These are phyloP conservation scores for Mylabris sibirica DNA, from an alignment of 2,888 invertebrate genomes.

Conservation along the genomic window DNA sequence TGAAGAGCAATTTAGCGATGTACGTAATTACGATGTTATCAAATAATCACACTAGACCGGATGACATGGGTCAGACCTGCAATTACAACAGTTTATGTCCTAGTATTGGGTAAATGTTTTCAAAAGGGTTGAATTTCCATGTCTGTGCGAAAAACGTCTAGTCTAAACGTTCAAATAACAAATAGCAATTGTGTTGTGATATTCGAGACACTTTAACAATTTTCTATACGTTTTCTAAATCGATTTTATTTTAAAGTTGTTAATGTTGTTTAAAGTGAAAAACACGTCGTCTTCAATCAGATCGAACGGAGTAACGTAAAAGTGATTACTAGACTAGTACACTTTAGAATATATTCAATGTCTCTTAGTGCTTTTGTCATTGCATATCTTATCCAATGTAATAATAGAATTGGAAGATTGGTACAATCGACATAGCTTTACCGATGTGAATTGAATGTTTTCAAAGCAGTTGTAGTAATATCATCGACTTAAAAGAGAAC, in stretches of 20 bases:
- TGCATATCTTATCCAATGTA: constrained; percentile 45
- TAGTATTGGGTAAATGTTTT: constrained; percentile 4
- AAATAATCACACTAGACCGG: constrained; percentile 10
- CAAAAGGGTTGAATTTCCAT: neutral
- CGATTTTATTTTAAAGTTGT: too few relatives aligned
- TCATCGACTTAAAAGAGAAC: constrained; percentile 40
- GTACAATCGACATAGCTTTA: constrained; percentile 47
- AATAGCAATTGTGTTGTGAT: too few relatives aligned
- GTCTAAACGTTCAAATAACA: neutral
- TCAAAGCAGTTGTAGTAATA: constrained; percentile 46
- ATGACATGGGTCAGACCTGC: neutral
- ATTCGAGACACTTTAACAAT: too few relatives aligned
- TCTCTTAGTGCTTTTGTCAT: constrained; percentile 47
- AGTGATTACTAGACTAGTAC: neutral
- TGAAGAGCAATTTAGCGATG: constrained; percentile 24
- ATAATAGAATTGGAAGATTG: constrained; percentile 51
- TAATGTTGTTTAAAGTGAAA: neutral
- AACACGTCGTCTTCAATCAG: neutral
- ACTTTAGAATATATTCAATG: constrained; percentile 46
- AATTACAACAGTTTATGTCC: constrained; percentile 1
- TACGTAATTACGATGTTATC: constrained; percentile 29
- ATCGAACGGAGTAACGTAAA: too few relatives aligned
- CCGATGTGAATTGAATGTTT: constrained; percentile 50
- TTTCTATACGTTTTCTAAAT: too few relatives aligned
- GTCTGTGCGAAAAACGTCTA: neutral